Conservation (phyloP, 1,140 invertebrate species). For the Drosophila kurseongensis region DNA sequence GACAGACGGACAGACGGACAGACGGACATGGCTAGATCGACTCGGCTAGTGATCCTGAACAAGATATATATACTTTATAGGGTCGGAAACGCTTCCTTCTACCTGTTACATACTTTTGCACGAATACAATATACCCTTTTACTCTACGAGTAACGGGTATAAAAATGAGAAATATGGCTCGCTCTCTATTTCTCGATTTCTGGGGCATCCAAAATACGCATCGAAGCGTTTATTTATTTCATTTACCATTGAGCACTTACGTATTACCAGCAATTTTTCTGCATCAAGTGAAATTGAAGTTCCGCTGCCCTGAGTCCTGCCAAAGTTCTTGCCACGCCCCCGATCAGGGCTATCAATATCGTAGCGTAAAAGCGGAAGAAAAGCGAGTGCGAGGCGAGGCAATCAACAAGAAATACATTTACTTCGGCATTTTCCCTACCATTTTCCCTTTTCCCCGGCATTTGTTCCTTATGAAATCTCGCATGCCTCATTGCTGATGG, state of each 20-base stretch:
- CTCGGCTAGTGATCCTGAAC: no score
- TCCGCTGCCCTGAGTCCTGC: constrained; percentile 30
- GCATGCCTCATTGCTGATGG: constrained; percentile 70
- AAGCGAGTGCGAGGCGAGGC: constrained; percentile 49
- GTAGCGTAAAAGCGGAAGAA: constrained; percentile 36
- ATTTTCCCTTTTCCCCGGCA: constrained; percentile 38
- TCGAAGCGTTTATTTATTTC: constrained; percentile 80
- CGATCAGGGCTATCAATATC: constrained; percentile 68
- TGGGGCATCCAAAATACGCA: constrained; percentile 44
- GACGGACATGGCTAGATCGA: no score
- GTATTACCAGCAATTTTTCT: constrained; percentile 80
- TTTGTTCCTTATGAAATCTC: constrained; percentile 70
- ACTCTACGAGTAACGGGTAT: no score
- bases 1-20: no score
- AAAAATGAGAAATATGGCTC: constrained; percentile 27
- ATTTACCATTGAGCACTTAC: constrained; percentile 78
- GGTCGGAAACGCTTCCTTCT: no score
- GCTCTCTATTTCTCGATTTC: constrained; percentile 13
- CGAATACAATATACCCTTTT: no score
- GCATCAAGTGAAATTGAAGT: constrained; percentile 82
- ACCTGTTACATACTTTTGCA: no score
- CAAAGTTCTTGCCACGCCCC: constrained; percentile 7
- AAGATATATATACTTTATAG: no score
- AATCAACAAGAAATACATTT: constrained; percentile 82
- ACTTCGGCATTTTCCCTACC: constrained; percentile 31